Percentiles rank a stretch among this genome's conserved stretches.
Evolutionary conservation across 2,113 vertebrate species (phyloP).

Genomic region (Azemiops feae): DNA sequence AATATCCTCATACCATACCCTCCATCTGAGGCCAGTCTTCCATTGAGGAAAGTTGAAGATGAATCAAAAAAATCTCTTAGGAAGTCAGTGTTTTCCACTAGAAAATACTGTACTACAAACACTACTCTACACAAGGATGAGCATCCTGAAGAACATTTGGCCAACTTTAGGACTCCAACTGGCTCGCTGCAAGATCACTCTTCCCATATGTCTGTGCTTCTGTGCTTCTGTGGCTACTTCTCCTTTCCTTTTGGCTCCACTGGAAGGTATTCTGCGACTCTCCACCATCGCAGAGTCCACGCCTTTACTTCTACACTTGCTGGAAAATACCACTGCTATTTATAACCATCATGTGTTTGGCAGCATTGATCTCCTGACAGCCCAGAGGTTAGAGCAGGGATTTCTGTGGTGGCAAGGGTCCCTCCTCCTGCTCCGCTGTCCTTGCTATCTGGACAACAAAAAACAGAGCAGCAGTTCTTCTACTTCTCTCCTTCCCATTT

Average conservation of each 20-base stretch:
- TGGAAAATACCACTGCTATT: neutral
- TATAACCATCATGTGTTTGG: neutral
- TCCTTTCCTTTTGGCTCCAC: neutral
- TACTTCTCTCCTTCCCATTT: neutral
- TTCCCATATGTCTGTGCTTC: neutral
- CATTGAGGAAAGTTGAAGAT: neutral
- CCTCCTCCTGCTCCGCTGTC: neutral
- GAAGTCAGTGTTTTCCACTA: neutral
- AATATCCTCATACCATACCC: neutral
- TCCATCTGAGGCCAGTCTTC: neutral
- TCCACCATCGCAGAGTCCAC: neutral
- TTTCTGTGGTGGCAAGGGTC: neutral
- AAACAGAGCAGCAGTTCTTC: neutral
- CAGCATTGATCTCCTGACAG: neutral
- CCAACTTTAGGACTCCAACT: neutral
- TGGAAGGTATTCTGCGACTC: neutral
- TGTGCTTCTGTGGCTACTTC: neutral
- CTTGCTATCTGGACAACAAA: neutral
- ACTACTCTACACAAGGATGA: neutral
- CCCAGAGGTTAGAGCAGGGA: neutral
- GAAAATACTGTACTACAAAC: neutral
- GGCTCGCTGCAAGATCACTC: neutral
- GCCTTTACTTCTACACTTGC: neutral
- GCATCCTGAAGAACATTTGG: neutral
- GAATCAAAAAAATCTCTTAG: neutral